Percentiles rank a stretch among this genome's conserved stretches.
phyloP scores from a whole-genome alignment of 2,113 vertebrate species.

The Oreochromis spilurus region DNA sequence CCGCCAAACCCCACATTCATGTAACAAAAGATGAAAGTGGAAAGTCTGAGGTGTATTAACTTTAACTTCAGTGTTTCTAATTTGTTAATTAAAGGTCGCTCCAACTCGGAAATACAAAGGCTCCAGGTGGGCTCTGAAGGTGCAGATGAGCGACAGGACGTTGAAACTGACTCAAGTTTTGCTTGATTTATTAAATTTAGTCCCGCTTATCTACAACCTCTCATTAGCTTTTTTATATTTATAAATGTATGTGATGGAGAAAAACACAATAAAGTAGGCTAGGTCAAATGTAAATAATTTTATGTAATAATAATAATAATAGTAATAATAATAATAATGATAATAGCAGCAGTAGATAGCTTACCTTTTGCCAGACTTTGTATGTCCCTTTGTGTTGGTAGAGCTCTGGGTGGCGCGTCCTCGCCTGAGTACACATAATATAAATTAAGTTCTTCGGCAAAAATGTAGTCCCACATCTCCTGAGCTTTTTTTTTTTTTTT shows the following conservation, averaged over 20 bases:
- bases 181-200: not conserved
- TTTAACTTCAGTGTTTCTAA: not conserved
- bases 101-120: not conserved
- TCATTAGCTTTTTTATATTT: not conserved
- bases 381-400: conserved; percentile 81
- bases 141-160: not conserved
- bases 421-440: conserved; percentile 74
- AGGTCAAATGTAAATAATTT: not conserved
- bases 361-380: conserved; percentile 91
- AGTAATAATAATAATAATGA: not conserved
- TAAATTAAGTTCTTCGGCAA: not conserved
- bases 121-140: not conserved
- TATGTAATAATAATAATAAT: not conserved
- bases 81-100: not conserved
- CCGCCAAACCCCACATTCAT: not conserved
- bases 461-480: not conserved
- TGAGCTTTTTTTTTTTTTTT: not conserved
- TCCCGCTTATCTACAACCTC: not conserved
- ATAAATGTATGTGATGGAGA: not conserved
- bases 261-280: not conserved
- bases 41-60: not conserved
- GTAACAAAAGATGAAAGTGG: not conserved
- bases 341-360: not conserved
- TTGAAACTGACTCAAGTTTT: not conserved
- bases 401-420: conserved; percentile 72